Evolutionary conservation across 2,113 vertebrate genomes (phyloP), one percentile per base, ranked within the genome.

Genomic region (Ictalurus punctatus): DNA sequence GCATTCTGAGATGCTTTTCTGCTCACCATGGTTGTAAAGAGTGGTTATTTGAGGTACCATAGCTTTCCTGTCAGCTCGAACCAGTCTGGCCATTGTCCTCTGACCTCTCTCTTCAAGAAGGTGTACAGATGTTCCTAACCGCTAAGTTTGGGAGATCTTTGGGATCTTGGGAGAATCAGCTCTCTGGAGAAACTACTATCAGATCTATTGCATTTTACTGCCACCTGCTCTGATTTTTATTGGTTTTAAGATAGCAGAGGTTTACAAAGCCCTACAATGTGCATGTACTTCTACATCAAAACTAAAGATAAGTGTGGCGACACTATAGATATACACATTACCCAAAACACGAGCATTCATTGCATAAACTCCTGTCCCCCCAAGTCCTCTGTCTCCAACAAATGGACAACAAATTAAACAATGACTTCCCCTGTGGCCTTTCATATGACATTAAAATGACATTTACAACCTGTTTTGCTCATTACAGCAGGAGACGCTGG

Each of bases 391-490:
- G 0, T 58, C 54, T 58, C 27, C 17, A 34, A 44, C 37, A 80
- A 80, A 89, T 67, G 48, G 59, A 67, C 59, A 80, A 83, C 83
- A 88, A 85, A 88, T 84, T 86, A 86, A 27, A 86, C 48, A 14
- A 4, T 52, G 56, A 65, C 6, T 73, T 67, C 6, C 79, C 52
- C 34, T 44, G 14, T 86, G 61, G 83, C 85, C 81, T 71, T 85
- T 74, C 85, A 67, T 79, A 27, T 69, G 89, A 73, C 87, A 84
- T 89, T 89, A 88, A 89, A 59, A 61, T 89, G 85, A n/a, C 40
- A 71, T 89, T 89, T 86, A 54, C 83, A 65, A 58, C 61, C 58
- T 78, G 40, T 69, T 30, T 52, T 54, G 23, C 76, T 86, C 61
- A 90, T 88, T 90, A 56, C 63, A 61, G 76, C 17, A 6, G 82